Base-by-base conservation (phyloP, 2,888 invertebrate species). In the Drosophila yooni region DNA sequence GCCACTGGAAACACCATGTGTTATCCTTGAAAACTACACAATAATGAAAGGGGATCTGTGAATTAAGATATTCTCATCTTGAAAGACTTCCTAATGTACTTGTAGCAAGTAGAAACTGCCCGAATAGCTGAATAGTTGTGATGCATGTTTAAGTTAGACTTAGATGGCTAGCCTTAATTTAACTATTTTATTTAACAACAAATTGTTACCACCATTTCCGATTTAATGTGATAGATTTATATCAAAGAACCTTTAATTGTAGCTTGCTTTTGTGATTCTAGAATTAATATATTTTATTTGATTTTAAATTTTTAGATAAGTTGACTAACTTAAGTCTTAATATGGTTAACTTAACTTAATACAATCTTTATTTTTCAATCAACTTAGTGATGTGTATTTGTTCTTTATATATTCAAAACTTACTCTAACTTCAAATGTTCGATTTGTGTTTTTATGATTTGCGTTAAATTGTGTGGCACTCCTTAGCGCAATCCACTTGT, bases 271-370 rank as follows among this genome's bases (percentile, higher is more conserved):
- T 43, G 1, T 1, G 6, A 21, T 7, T 13, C 1, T 3, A 13
- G 13, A 21, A 46, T 40, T 40, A 36, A 33, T 10, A 33, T 33
- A 0, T 18, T 18, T 18, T 21, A 21, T 21, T 46, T 46, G 7
- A 7, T 7, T 3, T 6, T 3, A 3, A 21, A 6, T 43, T 21
- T 11, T 0, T 3, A 7, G 7, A 21, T 7, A 21, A 13, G 3
- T 1, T 46, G 6, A 13, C 8, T 40, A 21, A 11, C 21, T 21
- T 21, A 1, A 21, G 7, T 46, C 21, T 2, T 15, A 7, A 4
- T 2, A 2, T 25, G 7, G 0, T 4, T 8, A 21, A 21, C 1
- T 15, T 1, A 8, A 15, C 2, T 2, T 3, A 15, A 2, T 8
- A 13, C 1, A 15, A 15, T 3, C 3, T 46, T 7, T 7, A 13